These are phyloP conservation scores for Callorhinus ursinus DNA, from an alignment of 2,113 vertebrate genomes.

Conservation along the genomic window DNA sequence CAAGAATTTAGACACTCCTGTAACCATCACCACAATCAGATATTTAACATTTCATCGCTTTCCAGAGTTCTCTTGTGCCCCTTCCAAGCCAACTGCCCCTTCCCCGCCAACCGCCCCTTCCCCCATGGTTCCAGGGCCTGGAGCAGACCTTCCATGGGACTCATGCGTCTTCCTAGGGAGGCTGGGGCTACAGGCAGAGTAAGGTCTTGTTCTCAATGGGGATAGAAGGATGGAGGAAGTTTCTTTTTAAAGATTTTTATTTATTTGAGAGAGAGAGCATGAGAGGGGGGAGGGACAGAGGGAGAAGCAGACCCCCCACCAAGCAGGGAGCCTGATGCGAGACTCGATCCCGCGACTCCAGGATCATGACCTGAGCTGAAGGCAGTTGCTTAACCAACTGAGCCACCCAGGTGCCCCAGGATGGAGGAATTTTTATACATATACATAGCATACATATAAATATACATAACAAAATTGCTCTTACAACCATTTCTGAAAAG, in stretches of 20 bases:
- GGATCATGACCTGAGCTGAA: too few relatives aligned
- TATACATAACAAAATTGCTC: neutral
- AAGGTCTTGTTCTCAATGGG: neutral
- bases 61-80: too few relatives aligned
- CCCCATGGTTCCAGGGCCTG: neutral
- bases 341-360: too few relatives aligned
- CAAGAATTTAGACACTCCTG: neutral
- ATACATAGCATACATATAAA: neutral
- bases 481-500: neutral
- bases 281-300: too few relatives aligned
- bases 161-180: accelerated
- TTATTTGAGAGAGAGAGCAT: too few relatives aligned
- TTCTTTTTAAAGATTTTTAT: neutral
- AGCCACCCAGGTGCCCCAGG: neutral
- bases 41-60: neutral
- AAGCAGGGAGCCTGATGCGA: too few relatives aligned
- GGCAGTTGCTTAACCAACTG: too few relatives aligned
- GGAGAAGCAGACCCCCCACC: too few relatives aligned
- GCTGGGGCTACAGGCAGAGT: neutral
- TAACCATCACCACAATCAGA: neutral
- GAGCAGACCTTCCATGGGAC: neutral
- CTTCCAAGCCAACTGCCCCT: neutral
- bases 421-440: neutral
- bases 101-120: neutral
- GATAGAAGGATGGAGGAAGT: neutral